phyloP scores from a whole-genome alignment of 1,140 invertebrate species.

The Halictus rubicundus region DNA sequence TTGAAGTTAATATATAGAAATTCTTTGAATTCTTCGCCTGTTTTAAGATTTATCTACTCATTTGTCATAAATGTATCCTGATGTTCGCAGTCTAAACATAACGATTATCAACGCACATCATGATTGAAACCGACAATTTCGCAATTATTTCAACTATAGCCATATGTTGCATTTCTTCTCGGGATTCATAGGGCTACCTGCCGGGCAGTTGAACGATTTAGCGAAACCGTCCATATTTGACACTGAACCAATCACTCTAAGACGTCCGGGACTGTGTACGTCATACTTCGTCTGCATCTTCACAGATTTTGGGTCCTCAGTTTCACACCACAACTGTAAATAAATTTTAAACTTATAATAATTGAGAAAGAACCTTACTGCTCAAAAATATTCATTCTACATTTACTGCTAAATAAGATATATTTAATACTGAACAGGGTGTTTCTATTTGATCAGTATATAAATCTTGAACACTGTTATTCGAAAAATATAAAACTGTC shows the following conservation, averaged over 20 bases:
- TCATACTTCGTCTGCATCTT: neutral
- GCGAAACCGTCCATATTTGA: conserved; percentile 52
- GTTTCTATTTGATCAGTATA: no score
- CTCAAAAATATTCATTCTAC: no score
- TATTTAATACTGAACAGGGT: no score
- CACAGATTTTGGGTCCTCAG: fast-evolving
- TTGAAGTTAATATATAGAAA: no score
- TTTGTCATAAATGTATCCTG: no score
- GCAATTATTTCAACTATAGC: conserved; percentile 8
- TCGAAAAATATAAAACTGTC: neutral
- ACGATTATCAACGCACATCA: neutral
- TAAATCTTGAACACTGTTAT: neutral
- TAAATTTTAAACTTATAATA: no score
- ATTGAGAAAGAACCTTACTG: no score
- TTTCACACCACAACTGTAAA: conserved; percentile 51
- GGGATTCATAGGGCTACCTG: conserved; percentile 53
- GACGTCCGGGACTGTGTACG: conserved; percentile 36
- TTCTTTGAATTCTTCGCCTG: no score
- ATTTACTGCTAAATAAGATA: no score
- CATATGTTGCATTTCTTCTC: conserved; percentile 56
- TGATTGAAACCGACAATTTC: neutral
- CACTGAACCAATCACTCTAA: conserved; percentile 43
- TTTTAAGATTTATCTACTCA: no score
- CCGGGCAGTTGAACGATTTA: conserved; percentile 39
- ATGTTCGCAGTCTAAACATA: neutral